Percentiles rank a stretch among this genome's conserved stretches.
These are phyloP conservation scores for Penaeus monodon DNA, from an alignment of 2,888 invertebrate species.

Conservation along the genomic window DNA sequence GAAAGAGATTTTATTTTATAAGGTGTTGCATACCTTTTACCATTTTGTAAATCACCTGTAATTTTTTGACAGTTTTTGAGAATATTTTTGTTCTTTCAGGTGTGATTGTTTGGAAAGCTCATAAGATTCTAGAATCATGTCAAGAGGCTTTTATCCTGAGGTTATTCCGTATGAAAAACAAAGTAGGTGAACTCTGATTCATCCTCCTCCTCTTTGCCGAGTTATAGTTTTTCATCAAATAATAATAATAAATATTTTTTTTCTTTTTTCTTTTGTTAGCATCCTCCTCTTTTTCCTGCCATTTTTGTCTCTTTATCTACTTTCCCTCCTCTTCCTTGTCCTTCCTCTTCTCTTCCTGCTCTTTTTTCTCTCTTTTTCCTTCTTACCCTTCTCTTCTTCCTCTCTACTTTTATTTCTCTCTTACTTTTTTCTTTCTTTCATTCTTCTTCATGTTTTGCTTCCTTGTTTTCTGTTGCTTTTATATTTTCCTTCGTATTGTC, in stretches of 20 bases:
- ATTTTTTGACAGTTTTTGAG: background rate
- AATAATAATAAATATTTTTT: too few species aligned
- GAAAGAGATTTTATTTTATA: too few species aligned
- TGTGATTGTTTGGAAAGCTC: constrained; percentile 65
- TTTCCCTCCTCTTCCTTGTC: background rate
- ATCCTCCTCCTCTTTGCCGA: too few species aligned
- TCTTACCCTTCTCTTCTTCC: too few species aligned
- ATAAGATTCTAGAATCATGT: constrained; percentile 79
- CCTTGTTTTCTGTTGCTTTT: too few species aligned
- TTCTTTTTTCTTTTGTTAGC: background rate
- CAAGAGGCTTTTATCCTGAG: constrained; percentile 96
- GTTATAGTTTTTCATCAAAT: too few species aligned
- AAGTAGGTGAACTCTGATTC: constrained; percentile 73
- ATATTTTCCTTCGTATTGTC: background rate
- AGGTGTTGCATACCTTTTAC: too few species aligned
- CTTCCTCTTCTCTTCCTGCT: background rate
- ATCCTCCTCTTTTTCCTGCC: background rate
- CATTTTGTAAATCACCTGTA: too few species aligned
- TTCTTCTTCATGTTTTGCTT: too few species aligned
- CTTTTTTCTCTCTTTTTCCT: background rate
- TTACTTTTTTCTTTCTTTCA: too few species aligned
- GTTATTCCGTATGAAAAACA: constrained; percentile 91
- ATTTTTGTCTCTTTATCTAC: background rate
- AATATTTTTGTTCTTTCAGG: constrained; percentile 36
- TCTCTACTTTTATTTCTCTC: too few species aligned